Base-by-base conservation (phyloP, 2,888 invertebrate species). In the Hypomecis punctinalis region DNA sequence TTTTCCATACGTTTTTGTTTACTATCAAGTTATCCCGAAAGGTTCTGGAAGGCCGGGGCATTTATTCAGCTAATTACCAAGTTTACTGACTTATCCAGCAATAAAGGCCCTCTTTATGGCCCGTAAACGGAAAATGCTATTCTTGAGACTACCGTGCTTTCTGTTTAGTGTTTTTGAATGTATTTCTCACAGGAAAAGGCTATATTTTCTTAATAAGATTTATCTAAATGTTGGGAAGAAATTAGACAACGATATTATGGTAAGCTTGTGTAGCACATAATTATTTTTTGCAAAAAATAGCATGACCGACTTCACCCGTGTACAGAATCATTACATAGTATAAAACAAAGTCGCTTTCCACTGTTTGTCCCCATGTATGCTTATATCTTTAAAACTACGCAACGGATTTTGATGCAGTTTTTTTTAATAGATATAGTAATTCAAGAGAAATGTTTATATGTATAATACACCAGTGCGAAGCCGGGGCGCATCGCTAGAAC, bases 61-160 rank as follows among this genome's bases (percentile, higher is more conserved):
- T 45, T 13, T 48, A 53, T 58, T 48, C 53, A 51, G 55, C 51
- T 64, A 64, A 64, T 64, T 59, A 58, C 63, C 13, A 45, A 55
- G 48, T 59, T 64, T 51, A 64, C 63, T 36, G 55, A 39, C 55
- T 64, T 55, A 64, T 60, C 39, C 63, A 35, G 54, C 51, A 49
- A 55, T 64, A 54, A 59, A 39, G 37, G 10, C 54, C 42, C 7
- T 55, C 37, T 63, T 64, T 64, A 64, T 54, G 45, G 54, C 35
- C 54, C 59, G 45, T 58, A 58, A 63, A 64, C 54, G 45, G 37
- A 45, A 47, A 55, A 51, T 59, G 54, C 49, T 42, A 54, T 64
- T 55, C 63, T 59, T 55, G 39, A 59, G 49, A 59, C 63, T 59
- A 45, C 59, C 39, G 6, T 63, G 11, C 43, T 45, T 45, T 36